Evolutionary conservation across 1,140 invertebrate genomes (phyloP), one percentile per base, ranked within the genome.

Genomic region (Lordiphosa mommai): DNA sequence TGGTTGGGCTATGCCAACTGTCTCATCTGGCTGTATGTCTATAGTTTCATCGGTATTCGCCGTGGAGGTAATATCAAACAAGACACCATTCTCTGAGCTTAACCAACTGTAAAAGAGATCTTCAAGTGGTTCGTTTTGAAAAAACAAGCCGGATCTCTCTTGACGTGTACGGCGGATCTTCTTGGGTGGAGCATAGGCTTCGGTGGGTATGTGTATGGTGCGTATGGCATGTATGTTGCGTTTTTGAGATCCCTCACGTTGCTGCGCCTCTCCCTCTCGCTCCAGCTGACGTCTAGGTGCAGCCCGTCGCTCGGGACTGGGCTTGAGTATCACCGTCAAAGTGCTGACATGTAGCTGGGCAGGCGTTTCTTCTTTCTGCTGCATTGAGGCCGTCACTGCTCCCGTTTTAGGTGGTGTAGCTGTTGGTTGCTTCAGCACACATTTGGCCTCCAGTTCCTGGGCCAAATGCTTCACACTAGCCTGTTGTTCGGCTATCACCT

Each of bases 161-260:
- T 69, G 55, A 1, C 71, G 60, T 0, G 86, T 88, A 17, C 82
- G 77, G 1, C 86, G 66, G 13, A 88, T 88, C 37, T 88, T 88
- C 44, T 86, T 88, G 8, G 86, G 86, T 13, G 86, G 86, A 2
- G 77, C 82, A 71, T 82, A 88, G 2, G 79, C 61, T 23, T 88
- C 86, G 1, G 68, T 84, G 12, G 82, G 70, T 33, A 85, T 9
- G 0, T 23, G 20, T 23, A 38, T 14, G 4, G 55, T 30, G 5
- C 86, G 72, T 43, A 88, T 88, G 9, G 65, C 51, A n/a, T 68
- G 41, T n/a, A 73, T 58, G 17, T 73, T 71, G 9, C 86, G 65
- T 14, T 88, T 88, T 12, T 71, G 63, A 5, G 51, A 44, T 8
- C 37, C 37, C 10, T 73, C 64, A 0, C 52, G 29, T 1, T 0